Base-by-base conservation (phyloP, 2,113 vertebrate genomes). In the Etia nguti region DNA sequence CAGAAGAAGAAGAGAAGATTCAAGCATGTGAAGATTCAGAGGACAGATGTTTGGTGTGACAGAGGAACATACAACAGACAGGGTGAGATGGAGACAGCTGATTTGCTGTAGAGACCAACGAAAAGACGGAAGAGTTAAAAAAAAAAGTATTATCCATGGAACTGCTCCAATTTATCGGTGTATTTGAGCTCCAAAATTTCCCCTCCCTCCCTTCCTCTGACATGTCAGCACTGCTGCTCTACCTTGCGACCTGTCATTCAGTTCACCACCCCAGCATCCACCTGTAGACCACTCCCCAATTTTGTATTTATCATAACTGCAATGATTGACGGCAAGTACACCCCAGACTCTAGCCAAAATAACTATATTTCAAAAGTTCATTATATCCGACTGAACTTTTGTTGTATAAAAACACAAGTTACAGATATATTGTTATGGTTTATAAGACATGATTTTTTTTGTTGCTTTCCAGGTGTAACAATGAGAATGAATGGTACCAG, bases 401-500 rank as follows among this genome's bases (percentile, higher is more conserved):
- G 60, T 1, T 8, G 6, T 8, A 8, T 22, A 65, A 65, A 65
- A 65, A 22, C 6, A 38, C 3, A 36, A 15, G 52, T 80, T 26
- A 26, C n/a, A 57, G 10, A 57, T 1, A 50, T 4, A n/a, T 31
- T 18, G 4, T 8, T 73, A 5, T 16, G 0, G 4, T 43, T 57
- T 18, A 8, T 38, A 10, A 24, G n/a, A 59, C 31, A 10, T 10
- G 59, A 20, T 55, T 50, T 48, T 15, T 6, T 65, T 82, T 57
- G 20, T 56, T 65, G 24, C 41, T 80, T 11, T 89, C 2, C 83
- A 99, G 99, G 92, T 99, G 99, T 94, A 99, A 98, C 96, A 99
- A 99, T 3, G 99, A 99, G 94, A 99, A 97, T 0, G 99, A 99
- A 16, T 99, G 99, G 99, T 97, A 97, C 95, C 98, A 99, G 97